Evolutionary conservation across 2,888 invertebrate species (phyloP).

Genomic region (Amblyjoppa proteus): DNA sequence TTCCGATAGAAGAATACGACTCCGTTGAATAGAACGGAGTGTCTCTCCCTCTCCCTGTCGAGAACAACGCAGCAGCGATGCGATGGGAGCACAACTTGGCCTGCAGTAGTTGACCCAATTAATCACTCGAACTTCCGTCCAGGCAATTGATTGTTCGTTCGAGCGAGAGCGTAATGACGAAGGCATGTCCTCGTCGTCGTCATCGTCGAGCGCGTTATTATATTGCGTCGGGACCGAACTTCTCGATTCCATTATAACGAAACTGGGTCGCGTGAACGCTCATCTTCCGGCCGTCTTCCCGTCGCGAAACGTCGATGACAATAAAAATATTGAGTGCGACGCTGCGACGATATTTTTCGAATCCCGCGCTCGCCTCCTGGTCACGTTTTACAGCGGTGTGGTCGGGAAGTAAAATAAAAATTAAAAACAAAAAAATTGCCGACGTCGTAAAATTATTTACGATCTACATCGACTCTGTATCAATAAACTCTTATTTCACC

Average conservation of each 20-base stretch:
- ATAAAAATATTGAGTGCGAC: constrained; percentile 43
- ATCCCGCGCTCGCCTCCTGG: background rate
- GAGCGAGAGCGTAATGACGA: constrained; percentile 61
- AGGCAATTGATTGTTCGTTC: constrained; percentile 68
- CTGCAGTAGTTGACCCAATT: constrained; percentile 70
- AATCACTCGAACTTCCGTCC: constrained; percentile 71
- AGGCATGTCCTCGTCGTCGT: constrained; percentile 38
- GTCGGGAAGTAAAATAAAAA: background rate
- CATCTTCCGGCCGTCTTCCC: constrained; percentile 22
- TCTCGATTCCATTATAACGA: constrained; percentile 38
- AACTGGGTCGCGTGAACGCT: constrained; percentile 58
- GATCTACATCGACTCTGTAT: constrained; percentile 42
- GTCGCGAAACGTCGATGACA: constrained; percentile 43
- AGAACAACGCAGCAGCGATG: constrained; percentile 24
- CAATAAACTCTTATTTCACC: constrained; percentile 48
- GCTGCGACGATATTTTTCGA: constrained; percentile 24
- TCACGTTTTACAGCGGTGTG: background rate
- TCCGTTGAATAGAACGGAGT: constrained; percentile 26
- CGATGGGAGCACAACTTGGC: background rate
- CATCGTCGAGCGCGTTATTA: constrained; percentile 48
- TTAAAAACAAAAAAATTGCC: constrained; percentile 4
- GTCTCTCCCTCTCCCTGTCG: constrained; percentile 2
- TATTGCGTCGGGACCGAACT: constrained; percentile 30
- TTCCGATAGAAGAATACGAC: constrained; percentile 30
- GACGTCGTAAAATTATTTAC: constrained; percentile 58